These are phyloP conservation scores for Vombatus ursinus DNA, from an alignment of 2,113 vertebrate genomes.

Conservation along the genomic window DNA sequence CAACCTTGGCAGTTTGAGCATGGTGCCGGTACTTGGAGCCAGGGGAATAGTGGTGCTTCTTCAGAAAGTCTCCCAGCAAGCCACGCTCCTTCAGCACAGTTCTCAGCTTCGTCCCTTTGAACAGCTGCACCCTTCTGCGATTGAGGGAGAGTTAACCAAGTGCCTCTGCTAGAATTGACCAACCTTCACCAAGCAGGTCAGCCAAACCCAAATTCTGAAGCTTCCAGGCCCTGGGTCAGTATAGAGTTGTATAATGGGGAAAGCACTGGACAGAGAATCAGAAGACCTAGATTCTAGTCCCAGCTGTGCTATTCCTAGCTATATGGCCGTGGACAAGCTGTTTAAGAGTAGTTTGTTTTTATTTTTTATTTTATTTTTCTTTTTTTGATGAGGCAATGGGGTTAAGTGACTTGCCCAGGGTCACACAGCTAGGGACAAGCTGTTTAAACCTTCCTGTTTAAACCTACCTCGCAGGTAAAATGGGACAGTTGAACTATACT, in stretches of 20 bases:
- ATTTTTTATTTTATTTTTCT: no score
- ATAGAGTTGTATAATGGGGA: no score
- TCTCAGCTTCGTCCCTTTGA: conserved; percentile 84
- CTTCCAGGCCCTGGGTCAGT: not conserved
- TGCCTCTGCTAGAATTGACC: not conserved
- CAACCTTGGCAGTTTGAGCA: not conserved
- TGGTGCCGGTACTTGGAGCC: conserved; percentile 36
- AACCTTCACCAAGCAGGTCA: not conserved
- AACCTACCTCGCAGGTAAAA: not conserved
- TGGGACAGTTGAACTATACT: not conserved
- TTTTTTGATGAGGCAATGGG: no score
- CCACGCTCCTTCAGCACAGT: conserved; percentile 80
- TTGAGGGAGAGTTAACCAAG: accelerated
- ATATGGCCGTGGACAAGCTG: no score
- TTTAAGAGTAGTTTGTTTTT: no score
- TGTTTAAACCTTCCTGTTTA: not conserved
- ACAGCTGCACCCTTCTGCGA: conserved; percentile 81
- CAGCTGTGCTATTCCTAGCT: not conserved
- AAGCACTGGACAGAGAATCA: not conserved
- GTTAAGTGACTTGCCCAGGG: no score
- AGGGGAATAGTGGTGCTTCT: not conserved
- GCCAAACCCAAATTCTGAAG: not conserved
- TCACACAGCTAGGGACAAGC: no score
- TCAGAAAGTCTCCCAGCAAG: conserved; percentile 78
- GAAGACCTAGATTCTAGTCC: not conserved